phyloP scores from a whole-genome alignment of 1,140 invertebrate species.

The Ephestia elutella region DNA sequence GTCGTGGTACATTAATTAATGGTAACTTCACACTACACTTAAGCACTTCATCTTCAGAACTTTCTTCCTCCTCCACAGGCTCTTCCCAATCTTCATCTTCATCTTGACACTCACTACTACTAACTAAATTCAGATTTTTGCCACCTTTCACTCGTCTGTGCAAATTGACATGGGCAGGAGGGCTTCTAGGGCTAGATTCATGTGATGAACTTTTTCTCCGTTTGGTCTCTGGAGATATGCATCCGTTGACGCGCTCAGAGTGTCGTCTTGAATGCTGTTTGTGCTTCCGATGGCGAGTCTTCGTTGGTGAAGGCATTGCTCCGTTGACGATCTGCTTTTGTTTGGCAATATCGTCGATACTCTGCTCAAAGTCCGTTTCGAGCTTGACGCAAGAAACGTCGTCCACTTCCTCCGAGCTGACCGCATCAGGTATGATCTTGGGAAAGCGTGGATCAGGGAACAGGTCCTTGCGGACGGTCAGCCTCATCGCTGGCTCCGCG shows the following conservation, averaged over 20 bases:
- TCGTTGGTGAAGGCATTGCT: constrained; percentile 36
- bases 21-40: constrained; percentile 67
- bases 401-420: constrained; percentile 32
- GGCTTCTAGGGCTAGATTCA: constrained; percentile 42
- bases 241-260: constrained; percentile 53
- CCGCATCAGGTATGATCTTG: constrained; percentile 38
- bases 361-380: constrained; percentile 72
- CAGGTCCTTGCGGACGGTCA: constrained; percentile 67
- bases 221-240: constrained; percentile 54
- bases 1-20: constrained; percentile 51
- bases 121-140: constrained; percentile 70
- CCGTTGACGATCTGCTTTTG: constrained; percentile 55
- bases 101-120: constrained; percentile 64
- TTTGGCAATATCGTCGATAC: constrained; percentile 66
- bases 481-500: constrained; percentile 52
- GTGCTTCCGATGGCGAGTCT: constrained; percentile 56
- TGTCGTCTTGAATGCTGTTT: constrained; percentile 59
- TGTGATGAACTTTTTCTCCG: constrained; percentile 53
- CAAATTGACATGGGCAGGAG: constrained; percentile 49
- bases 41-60: constrained; percentile 68
- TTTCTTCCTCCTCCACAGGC: constrained; percentile 39
- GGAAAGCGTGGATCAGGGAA: constrained; percentile 54
- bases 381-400: constrained; percentile 60
- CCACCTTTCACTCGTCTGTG: constrained; percentile 63
- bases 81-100: constrained; percentile 40